Conservation (phyloP, 1,140 invertebrate species). For the Eufriesea mexicana region DNA sequence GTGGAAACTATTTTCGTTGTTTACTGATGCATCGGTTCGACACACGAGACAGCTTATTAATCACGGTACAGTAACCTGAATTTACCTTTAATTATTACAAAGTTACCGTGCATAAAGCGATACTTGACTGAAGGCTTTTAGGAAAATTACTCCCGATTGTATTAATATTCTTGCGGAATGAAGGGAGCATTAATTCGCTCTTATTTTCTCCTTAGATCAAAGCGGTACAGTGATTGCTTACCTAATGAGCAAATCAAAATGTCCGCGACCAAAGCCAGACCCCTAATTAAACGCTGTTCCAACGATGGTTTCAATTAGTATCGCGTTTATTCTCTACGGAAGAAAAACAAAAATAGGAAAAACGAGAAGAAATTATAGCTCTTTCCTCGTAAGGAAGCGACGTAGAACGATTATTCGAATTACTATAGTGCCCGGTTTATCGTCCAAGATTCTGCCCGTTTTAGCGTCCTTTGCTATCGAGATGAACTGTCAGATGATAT, state of each 20-base stretch:
- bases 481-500: too few relatives aligned
- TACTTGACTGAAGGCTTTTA: conserved; percentile 20
- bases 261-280: neutral
- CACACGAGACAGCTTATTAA: conserved; percentile 32
- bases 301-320: neutral
- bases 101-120: conserved; percentile 15
- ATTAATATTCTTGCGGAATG: conserved; percentile 20
- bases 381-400: neutral
- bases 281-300: neutral
- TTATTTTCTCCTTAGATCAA: neutral
- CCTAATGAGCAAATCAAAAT: neutral
- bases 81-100: conserved; percentile 38
- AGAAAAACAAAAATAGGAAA: neutral
- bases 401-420: neutral
- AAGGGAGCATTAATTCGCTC: neutral
- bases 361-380: neutral
- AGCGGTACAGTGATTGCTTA: neutral
- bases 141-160: conserved; percentile 37
- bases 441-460: too few relatives aligned
- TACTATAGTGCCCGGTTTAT: too few relatives aligned
- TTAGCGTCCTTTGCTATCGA: too few relatives aligned
- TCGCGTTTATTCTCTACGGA: neutral
- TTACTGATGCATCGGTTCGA: conserved; percentile 16
- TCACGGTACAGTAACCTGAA: conserved; percentile 28
- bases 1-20: conserved; percentile 20